Evolutionary conservation across 2,888 invertebrate genomes (phyloP), one percentile per base, ranked within the genome.

Genomic region (Melikaiella ostensackeni): DNA sequence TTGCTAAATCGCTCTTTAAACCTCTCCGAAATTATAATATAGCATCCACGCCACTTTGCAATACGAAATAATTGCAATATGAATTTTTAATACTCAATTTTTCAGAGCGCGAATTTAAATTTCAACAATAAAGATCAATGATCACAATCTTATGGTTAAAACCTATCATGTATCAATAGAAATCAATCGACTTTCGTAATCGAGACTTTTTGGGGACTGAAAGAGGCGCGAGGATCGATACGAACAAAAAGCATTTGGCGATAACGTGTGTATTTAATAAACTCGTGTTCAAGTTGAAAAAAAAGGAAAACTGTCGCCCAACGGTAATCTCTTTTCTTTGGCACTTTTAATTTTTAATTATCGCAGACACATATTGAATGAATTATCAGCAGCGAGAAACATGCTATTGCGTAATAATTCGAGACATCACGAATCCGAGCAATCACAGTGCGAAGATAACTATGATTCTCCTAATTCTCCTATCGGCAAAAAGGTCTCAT

Each of bases 401-500:
- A 50, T 13, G 59, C 30, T 27, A 66, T 30, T 61, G 57, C 63
- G 16, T n/a, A 64, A 63, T 64, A 77, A 62, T 77, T 66, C 61
- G 66, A 78, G 77, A 78, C 79, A 79, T 77, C 75, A 63, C 78
- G 80, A 77, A 77, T 79, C 75, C 55, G 77, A 80, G 81, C 79
- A 82, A 82, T 82, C 81, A 82, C 81, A 82, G 82, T 75, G 42
- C 79, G 75, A 79, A 79, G 76, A 79, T 46, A 81, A 77, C 74
- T 76, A 78, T 80, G 63, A 79, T 79, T 81, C 62, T 79, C 70
- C 70, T 77, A 75, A 79, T 79, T 81, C 62, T 79, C 70, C 70
- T 77, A 75, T 75, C 77, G 63, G 77, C 83, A 80, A 81, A 84
- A 85, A 84, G 79, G 82, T 84, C 84, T 80, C 78, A 79, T 85